Evolutionary conservation across 1,140 invertebrate species (phyloP), one percentile per base, ranked within the genome.

Genomic region (Drosophila tani): DNA sequence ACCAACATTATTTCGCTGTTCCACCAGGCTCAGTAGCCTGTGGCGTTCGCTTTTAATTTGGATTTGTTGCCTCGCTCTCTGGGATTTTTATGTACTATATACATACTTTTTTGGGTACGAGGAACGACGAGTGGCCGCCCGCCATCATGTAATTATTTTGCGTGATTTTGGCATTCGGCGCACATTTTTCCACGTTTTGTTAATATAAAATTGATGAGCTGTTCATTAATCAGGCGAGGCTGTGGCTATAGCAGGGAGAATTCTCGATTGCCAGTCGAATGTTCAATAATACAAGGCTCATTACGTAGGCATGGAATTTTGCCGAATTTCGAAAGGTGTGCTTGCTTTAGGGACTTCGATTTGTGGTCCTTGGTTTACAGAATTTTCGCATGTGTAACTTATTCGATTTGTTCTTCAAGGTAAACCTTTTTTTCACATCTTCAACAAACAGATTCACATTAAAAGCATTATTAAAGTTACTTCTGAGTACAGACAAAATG

Each of bases 151-250:
- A 79, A 77, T 86, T 87, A 82, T 79, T 77, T 74, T 47, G 35
- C 35, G 35, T 73, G 45, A 46, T 57, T 62, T 86, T 66, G 45
- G 67, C 49, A 82, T 82, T 65, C 83, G 27, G 24, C n/a, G 57
- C 82, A 75, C 75, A 86, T 69, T 81, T 81, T 63, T 29, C 51
- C 50, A 47, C 43, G 63, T 56, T 45, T 59, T 79, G 27, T 63
- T 66, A 62, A 76, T 73, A 76, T 64, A 79, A 86, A 82, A 87
- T 82, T 79, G 60, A 86, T 86, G 79, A 66, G 64, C 15, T 82
- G 74, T 62, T 82, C 67, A 66, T 75, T 86, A 82, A 82, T 66
- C 55, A 51, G 57, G 47, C 49, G 57, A 14, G 21, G 40, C 27
- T 14, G 29, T 14, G 29, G 40, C 14, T n/a, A 27, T 14, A 15